These are phyloP conservation scores for Aselliscus stoliczkanus DNA, from an alignment of 2,797 vertebrate species.

Conservation along the genomic window DNA sequence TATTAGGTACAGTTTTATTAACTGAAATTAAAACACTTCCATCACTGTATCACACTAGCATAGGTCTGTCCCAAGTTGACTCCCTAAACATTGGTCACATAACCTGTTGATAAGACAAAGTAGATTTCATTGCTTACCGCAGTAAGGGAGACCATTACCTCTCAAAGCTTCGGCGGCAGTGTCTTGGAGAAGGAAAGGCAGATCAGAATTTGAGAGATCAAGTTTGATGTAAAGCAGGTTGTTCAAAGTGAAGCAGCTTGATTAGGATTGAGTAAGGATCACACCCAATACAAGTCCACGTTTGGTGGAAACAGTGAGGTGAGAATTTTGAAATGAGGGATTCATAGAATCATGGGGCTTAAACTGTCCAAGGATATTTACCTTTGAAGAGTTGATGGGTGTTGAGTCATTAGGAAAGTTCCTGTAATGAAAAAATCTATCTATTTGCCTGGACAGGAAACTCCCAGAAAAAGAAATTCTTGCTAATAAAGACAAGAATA, in stretches of 20 bases:
- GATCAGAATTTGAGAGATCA: not conserved
- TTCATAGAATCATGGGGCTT: not conserved
- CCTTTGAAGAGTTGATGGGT: not conserved
- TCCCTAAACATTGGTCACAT: not conserved
- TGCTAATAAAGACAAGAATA: not conserved
- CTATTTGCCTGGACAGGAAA: not conserved
- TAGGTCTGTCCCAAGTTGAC: not conserved
- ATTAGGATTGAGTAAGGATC: not conserved
- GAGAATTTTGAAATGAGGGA: not conserved
- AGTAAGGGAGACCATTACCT: not conserved
- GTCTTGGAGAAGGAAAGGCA: not conserved
- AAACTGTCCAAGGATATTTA: not conserved
- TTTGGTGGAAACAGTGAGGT: not conserved
- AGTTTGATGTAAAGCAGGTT: not conserved
- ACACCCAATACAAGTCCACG: not conserved
- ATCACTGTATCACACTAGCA: not conserved
- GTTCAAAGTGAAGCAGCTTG: not conserved
- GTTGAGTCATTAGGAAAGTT: not conserved
- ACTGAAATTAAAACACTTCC: not conserved
- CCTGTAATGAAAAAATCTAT: not conserved
- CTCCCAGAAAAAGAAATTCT: not conserved
- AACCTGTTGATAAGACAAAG: not conserved
- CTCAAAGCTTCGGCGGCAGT: not conserved
- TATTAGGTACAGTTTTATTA: not conserved
- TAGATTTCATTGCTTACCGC: not conserved